Evolutionary conservation across 1,140 invertebrate species (phyloP).

Genomic region (Cydia fagiglandana): DNA sequence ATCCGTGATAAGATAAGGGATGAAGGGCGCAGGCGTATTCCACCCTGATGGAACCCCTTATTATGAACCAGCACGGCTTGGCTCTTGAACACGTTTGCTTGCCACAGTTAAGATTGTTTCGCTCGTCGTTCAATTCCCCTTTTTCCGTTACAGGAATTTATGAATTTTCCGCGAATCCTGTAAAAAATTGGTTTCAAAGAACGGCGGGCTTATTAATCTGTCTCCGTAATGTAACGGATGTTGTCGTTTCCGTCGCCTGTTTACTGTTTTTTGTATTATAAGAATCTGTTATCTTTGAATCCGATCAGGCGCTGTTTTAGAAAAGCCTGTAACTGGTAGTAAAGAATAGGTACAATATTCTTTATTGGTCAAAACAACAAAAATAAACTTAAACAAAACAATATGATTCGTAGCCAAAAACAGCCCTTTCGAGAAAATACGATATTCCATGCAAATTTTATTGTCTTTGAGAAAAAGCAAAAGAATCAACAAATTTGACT

Average conservation of each 20-base stretch:
- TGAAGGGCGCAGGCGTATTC: conserved; percentile 34
- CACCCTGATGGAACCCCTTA: conserved; percentile 51
- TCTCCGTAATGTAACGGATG: conserved; percentile 29
- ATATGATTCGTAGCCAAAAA: too few relatives aligned
- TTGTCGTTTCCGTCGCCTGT: conserved; percentile 1
- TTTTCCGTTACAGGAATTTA: conserved; percentile 29
- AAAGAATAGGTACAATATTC: neutral
- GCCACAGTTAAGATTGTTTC: conserved; percentile 49
- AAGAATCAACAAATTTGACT: too few relatives aligned
- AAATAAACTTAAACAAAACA: too few relatives aligned
- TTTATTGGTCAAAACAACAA: too few relatives aligned
- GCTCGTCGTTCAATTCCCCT: conserved; percentile 42
- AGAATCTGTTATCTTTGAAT: conserved; percentile 18
- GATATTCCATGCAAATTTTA: too few relatives aligned
- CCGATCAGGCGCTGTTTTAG: neutral
- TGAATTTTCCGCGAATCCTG: conserved; percentile 30
- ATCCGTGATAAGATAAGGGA: conserved; percentile 44
- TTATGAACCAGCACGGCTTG: conserved; percentile 61
- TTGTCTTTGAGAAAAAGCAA: too few relatives aligned
- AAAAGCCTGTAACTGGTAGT: neutral
- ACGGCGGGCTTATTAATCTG: conserved; percentile 24
- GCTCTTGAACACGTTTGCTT: conserved; percentile 65
- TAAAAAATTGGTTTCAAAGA: conserved; percentile 28
- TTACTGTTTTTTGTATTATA: conserved; percentile 15
- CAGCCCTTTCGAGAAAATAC: too few relatives aligned